Base-by-base conservation (phyloP, 2,888 invertebrate genomes). In the Crepidodera aurea region DNA sequence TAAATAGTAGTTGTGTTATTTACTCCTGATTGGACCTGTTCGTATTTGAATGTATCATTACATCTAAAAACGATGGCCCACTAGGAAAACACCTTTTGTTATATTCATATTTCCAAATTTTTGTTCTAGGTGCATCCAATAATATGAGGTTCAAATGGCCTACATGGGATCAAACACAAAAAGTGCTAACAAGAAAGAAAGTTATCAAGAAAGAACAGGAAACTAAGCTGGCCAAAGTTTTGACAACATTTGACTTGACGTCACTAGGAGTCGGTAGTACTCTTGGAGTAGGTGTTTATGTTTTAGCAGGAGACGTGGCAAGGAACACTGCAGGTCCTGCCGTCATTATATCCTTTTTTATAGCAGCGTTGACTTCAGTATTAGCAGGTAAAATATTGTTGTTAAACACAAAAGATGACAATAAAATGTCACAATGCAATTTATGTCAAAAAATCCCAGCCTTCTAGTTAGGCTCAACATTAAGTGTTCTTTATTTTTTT, bases 251-350 rank as follows among this genome's bases (percentile, higher is more conserved):
- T 8, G 95, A 96, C 81, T 83, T 96, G 48, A 94, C 94, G 0
- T 90, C 92, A 0, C 80, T 96, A 34, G 95, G 90, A 0, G 87
- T 93, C 18, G 93, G 93, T 34, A 90, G 91, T 65, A 93, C 92
- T 0, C 85, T 96, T 10, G 96, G 96, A 0, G 93, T 95, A 1
- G 96, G 96, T 0, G 92, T 96, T 37, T 96, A 96, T 77, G 94
- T 96, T 16, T 79, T 96, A 54, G 94, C 93, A 18, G 94, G 94
- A 0, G 87, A 90, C 65, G 94, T 94, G 1, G 90, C 94, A 3
- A 91, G 89, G 79, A 85, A 86, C 63, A 86, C 87, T 53, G 92
- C 94, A 0, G 96, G 96, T 0, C 96, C 96, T 0, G 92, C 93
- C 0, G 93, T 96, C 0, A 86, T 92, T 22, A 78, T 96, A 15